phyloP scores from a whole-genome alignment of 2,113 vertebrate species.

The Aspiorhynchus laticeps region DNA sequence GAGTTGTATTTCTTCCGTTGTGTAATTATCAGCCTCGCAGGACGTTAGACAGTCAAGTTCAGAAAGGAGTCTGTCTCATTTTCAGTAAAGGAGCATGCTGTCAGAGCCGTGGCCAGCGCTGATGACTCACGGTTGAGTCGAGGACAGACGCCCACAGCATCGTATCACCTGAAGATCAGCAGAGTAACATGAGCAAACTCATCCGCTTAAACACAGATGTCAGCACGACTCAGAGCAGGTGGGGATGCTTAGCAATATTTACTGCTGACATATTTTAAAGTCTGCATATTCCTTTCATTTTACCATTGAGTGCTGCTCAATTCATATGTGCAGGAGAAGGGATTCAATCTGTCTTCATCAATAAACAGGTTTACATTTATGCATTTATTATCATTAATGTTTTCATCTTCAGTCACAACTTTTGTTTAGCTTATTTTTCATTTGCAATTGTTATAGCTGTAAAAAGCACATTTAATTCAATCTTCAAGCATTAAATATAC shows the following conservation, averaged over 20 bases:
- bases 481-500: no score
- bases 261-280: slow-evolving; percentile 46
- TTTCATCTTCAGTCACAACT: no score
- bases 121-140: slow-evolving; percentile 67
- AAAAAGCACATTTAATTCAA: no score
- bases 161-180: background rate
- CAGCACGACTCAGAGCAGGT: background rate
- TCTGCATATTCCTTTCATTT: background rate
- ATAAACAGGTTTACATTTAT: background rate
- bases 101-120: slow-evolving; percentile 21
- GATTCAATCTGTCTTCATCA: background rate
- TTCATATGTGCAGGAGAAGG: background rate
- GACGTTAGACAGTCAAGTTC: background rate
- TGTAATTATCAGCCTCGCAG: slow-evolving; percentile 9
- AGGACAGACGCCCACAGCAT: no score
- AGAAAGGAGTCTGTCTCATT: slow-evolving; percentile 51
- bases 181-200: background rate
- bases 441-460: no score
- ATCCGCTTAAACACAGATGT: slow-evolving; percentile 7
- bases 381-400: background rate
- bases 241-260: background rate
- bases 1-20: background rate
- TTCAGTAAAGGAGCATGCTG: slow-evolving; percentile 56
- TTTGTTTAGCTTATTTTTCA: no score
- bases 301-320: background rate